These are phyloP conservation scores for Aradophagus sp. DNA, from an alignment of 1,140 invertebrate species.

Conservation along the genomic window DNA sequence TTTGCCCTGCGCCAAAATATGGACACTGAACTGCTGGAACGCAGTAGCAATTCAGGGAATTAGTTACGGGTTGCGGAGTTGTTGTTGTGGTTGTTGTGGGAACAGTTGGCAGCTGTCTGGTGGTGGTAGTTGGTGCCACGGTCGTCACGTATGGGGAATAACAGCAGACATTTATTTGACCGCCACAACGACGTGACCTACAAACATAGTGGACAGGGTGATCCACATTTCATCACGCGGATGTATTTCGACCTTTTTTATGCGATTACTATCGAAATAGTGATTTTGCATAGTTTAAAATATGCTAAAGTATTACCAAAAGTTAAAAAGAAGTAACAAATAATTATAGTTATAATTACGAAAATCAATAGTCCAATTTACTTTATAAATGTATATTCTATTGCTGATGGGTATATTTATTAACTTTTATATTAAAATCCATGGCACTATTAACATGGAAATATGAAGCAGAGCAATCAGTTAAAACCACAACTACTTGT, in stretches of 20 bases:
- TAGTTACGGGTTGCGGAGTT: slow-evolving; percentile 11
- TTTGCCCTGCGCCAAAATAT: slow-evolving; percentile 45
- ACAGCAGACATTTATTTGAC: slow-evolving; percentile 67
- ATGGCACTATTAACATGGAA: too few relatives aligned
- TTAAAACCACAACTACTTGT: too few relatives aligned
- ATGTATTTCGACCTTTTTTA: slow-evolving; percentile 9
- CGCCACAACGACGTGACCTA: slow-evolving; percentile 62
- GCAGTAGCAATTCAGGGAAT: too few relatives aligned
- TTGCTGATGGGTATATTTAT: too few relatives aligned
- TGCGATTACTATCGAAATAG: background rate
- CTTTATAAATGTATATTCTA: too few relatives aligned
- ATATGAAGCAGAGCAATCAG: too few relatives aligned
- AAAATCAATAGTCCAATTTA: too few relatives aligned
- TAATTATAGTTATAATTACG: too few relatives aligned
- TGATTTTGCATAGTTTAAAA: too few relatives aligned
- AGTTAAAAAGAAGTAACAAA: too few relatives aligned
- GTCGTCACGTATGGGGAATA: slow-evolving; percentile 27
- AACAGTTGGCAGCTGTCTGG: slow-evolving; percentile 26
- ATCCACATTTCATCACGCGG: slow-evolving; percentile 6
- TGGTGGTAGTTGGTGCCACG: slow-evolving; percentile 32
- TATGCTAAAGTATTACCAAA: too few relatives aligned
- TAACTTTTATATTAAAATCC: too few relatives aligned
- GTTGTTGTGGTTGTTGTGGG: slow-evolving; percentile 25
- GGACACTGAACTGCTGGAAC: slow-evolving; percentile 71
- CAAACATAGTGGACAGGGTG: slow-evolving; percentile 34